A percentile compares a stretch with the other conserved stretches of the same genome.
phyloP scores from a whole-genome alignment of 1,140 invertebrate genomes.

The Eueides isabella region DNA sequence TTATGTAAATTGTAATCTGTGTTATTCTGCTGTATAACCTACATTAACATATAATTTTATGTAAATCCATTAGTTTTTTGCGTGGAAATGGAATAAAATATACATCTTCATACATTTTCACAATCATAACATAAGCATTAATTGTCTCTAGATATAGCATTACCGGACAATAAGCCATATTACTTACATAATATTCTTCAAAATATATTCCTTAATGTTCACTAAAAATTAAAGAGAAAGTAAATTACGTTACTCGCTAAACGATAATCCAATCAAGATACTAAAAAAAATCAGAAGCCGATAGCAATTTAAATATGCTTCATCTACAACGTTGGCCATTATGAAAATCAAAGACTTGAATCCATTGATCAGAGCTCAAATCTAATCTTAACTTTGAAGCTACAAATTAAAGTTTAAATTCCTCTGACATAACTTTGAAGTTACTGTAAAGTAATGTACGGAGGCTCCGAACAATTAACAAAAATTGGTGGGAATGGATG shows the following conservation, averaged over 20 bases:
- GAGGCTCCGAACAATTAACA: constrained; percentile 45
- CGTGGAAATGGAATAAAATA: no score
- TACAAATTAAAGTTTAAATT: constrained; percentile 37
- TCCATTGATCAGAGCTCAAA: background rate
- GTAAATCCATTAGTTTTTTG: no score
- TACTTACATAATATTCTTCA: no score
- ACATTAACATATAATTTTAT: no score
- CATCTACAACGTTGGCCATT: constrained; percentile 5
- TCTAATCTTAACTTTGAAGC: constrained; percentile 22
- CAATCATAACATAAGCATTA: no score
- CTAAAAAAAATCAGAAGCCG: constrained; percentile 1
- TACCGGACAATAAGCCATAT: no score
- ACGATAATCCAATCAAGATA: background rate
- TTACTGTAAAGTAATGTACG: constrained; percentile 34
- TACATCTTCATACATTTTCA: no score
- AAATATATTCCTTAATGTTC: no score
- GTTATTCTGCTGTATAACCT: no score
- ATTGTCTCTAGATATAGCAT: no score
- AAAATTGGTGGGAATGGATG: constrained; percentile 47
- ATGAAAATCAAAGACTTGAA: constrained; percentile 7
- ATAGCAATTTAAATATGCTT: constrained; percentile 4
- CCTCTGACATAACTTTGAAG: constrained; percentile 32
- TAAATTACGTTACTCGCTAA: background rate
- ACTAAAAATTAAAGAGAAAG: background rate
- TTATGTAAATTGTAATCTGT: no score